A percentile compares a stretch with the other conserved stretches of the same genome.
Evolutionary conservation across 2,888 invertebrate species (phyloP).

Genomic region (Ichneumoninae sp.): DNA sequence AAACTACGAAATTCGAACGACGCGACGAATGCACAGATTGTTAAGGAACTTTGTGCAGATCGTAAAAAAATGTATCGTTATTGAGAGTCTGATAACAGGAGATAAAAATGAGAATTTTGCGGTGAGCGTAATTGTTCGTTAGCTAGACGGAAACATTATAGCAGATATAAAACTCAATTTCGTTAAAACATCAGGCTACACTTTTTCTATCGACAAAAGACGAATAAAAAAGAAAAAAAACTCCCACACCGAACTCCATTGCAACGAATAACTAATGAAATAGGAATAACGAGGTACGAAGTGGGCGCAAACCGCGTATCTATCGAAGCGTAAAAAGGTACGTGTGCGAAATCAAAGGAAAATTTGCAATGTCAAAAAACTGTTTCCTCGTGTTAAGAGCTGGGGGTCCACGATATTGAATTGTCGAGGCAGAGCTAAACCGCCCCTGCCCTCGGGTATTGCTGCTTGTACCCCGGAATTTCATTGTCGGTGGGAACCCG

Average conservation of each 20-base stretch:
- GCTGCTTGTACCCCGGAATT: not conserved
- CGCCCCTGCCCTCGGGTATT: slow-evolving; percentile 5
- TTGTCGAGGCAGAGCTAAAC: not conserved
- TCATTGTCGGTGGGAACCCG: not conserved
- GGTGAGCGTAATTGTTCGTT: not conserved
- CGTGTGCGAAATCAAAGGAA: slow-evolving; percentile 16
- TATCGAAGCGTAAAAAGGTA: slow-evolving; percentile 4
- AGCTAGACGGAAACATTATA: slow-evolving; percentile 28
- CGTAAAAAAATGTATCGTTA: slow-evolving; percentile 8
- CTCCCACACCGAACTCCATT: not conserved
- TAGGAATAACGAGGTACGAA: slow-evolving; percentile 31
- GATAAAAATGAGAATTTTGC: not conserved
- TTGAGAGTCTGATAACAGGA: not conserved
- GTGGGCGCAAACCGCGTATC: not conserved
- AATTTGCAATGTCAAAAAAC: not conserved
- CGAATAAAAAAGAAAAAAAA: not conserved
- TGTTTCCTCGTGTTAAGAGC: slow-evolving; percentile 2
- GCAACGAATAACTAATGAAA: slow-evolving; percentile 22
- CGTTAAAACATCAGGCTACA: slow-evolving; percentile 26
- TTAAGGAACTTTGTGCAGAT: slow-evolving; percentile 7
- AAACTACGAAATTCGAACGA: slow-evolving; percentile 20
- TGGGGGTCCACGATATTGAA: not conserved
- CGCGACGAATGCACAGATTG: not conserved
- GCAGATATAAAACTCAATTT: slow-evolving; percentile 25
- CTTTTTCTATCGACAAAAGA: slow-evolving; percentile 12